Percentiles rank a stretch among this genome's conserved stretches.
Conservation (phyloP, 2,113 vertebrate genomes). For the Mustelus asterias region DNA sequence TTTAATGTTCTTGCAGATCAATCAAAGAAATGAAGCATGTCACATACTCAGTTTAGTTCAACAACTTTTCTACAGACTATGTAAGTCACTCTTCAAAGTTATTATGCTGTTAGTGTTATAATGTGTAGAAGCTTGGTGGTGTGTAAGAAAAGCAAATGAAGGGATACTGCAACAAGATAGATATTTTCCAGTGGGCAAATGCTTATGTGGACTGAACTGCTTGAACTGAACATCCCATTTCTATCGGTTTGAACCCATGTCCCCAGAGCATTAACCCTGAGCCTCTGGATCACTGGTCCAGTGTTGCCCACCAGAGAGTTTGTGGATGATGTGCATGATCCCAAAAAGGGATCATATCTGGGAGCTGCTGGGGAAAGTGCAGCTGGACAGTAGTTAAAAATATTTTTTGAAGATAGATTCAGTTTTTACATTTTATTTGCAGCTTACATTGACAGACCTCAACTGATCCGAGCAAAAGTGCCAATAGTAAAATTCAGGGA, state of each 20-base stretch:
- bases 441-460: slow-evolving; percentile 77
- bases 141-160: neutral
- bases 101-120: neutral
- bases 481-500: slow-evolving; percentile 92
- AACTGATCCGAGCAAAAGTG: slow-evolving; percentile 92
- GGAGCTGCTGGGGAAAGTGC: neutral
- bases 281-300: too few relatives aligned
- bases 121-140: neutral
- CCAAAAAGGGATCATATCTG: neutral
- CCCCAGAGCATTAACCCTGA: too few relatives aligned
- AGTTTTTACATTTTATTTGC: slow-evolving; percentile 44
- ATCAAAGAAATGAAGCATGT: slow-evolving; percentile 73
- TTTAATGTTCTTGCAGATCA: slow-evolving; percentile 58
- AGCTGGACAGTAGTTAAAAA: neutral
- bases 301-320: neutral
- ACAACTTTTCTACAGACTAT: slow-evolving; percentile 72
- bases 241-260: neutral
- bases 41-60: slow-evolving; percentile 73
- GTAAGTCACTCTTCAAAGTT: slow-evolving; percentile 64
- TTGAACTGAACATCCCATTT: neutral
- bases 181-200: neutral
- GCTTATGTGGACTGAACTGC: neutral
- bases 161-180: neutral
- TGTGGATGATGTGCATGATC: neutral
- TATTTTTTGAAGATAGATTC: neutral